Evolutionary conservation across 2,888 invertebrate genomes (phyloP), one percentile per base, ranked within the genome.

Genomic region (Eulithis testata): DNA sequence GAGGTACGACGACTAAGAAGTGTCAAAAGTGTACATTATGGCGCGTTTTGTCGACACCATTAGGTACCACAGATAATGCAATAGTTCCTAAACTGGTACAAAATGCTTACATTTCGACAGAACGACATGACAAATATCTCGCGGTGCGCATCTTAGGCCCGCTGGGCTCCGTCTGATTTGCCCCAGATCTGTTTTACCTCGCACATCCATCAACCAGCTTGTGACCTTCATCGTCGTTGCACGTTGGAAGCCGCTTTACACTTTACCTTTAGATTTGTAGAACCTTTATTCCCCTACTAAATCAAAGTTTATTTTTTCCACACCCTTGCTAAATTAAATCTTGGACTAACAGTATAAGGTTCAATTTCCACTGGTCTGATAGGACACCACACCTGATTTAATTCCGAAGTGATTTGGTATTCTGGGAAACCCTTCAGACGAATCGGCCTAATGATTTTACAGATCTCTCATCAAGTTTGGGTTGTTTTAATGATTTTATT

Each of bases 371-470:
- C 11, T 52, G 43, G 11, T 11, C 52, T 12, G 27, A 31, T 12
- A 12, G 11, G 21, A 21, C 21, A 31, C 1, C n/a, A 45, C 60
- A 51, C 36, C 36, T 56, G 36, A 11, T 49, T 49, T 50, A 21
- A 49, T 50, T 40, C n/a, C 6, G 11, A 47, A 52, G 40, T 57
- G 40, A 65, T 65, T 65, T 60, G 45, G 65, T 65, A 65, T 65
- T 60, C 65, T 45, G 43, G 55, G 7, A 51, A 57, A 65, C 60
- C 60, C 56, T 56, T 50, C 65, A 57, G 52, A 57, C 60, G 27
- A 56, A 60, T 60, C 56, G 47, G 37, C 51, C 56, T 60, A 60
- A 60, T 65, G 56, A 60, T 65, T 65, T 65, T 65, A 65, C 56
- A 45, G 40, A 51, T 45, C 36, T 56, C 49, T 44, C 27, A 52